Evolutionary conservation across 1,140 invertebrate species (phyloP).

Genomic region (Aphelenchoides avenae): DNA sequence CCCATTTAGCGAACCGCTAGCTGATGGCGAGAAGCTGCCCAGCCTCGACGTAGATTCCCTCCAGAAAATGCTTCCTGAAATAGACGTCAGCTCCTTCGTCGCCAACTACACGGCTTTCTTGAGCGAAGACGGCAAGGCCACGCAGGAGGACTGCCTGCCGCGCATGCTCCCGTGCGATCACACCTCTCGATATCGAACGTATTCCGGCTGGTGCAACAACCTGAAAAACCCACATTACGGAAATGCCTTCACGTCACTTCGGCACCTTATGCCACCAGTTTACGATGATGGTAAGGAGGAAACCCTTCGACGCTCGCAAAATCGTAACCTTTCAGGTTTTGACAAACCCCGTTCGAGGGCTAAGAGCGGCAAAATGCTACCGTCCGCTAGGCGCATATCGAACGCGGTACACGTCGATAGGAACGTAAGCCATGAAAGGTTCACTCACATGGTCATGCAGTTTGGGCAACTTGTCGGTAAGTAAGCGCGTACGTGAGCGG

Average conservation of each 20-base stretch:
- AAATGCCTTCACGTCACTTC: slow-evolving; percentile 75
- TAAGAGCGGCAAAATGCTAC: slow-evolving; percentile 72
- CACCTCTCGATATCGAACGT: slow-evolving; percentile 74
- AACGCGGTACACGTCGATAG: slow-evolving; percentile 77
- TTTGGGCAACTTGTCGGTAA: slow-evolving; percentile 46
- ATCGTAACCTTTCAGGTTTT: slow-evolving; percentile 19
- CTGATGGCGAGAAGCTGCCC: slow-evolving; percentile 35
- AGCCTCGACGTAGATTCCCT: slow-evolving; percentile 24
- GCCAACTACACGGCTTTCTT: slow-evolving; percentile 48
- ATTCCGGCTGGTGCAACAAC: slow-evolving; percentile 95
- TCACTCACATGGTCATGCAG: slow-evolving; percentile 56
- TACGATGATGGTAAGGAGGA: slow-evolving; percentile 94
- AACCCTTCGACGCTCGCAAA: slow-evolving; percentile 5
- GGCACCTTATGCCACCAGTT: slow-evolving; percentile 74
- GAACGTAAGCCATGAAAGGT: slow-evolving; percentile 63
- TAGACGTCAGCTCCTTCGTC: slow-evolving; percentile 28
- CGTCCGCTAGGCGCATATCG: slow-evolving; percentile 77
- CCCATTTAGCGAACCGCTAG: slow-evolving; percentile 14
- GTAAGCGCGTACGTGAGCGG: background rate
- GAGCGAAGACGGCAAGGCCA: slow-evolving; percentile 40
- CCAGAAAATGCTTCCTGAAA: slow-evolving; percentile 31
- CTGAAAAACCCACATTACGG: slow-evolving; percentile 79
- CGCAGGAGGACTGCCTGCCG: slow-evolving; percentile 36
- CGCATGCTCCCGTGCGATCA: slow-evolving; percentile 70
- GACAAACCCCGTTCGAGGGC: slow-evolving; percentile 59